Evolutionary conservation across 2,113 vertebrate species (phyloP).

Genomic region (Polypterus senegalus): DNA sequence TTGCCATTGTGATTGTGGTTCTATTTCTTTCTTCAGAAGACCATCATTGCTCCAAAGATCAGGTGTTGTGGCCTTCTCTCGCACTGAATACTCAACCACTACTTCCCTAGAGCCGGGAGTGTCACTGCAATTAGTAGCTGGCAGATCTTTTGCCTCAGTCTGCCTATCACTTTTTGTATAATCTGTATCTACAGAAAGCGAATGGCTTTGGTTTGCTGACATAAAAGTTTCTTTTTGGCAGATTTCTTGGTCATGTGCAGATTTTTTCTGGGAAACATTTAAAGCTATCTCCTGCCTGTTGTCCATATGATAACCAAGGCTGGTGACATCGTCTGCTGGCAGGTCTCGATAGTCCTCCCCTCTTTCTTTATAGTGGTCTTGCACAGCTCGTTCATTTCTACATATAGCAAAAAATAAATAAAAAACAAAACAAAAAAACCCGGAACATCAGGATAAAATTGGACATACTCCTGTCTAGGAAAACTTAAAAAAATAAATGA

Average conservation of each 20-base stretch:
- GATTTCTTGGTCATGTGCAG: conserved; percentile 50
- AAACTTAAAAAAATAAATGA: no score
- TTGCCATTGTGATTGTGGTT: conserved; percentile 60
- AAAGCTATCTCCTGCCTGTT: conserved; percentile 48
- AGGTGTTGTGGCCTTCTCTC: conserved; percentile 45
- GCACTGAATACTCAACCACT: conserved; percentile 39
- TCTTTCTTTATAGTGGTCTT: conserved; percentile 72
- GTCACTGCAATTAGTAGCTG: conserved; percentile 49
- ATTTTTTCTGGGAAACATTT: conserved; percentile 48
- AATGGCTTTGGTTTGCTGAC: conserved; percentile 42
- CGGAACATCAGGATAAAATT: not conserved
- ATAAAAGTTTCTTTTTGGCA: conserved; percentile 44
- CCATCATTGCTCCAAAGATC: conserved; percentile 73
- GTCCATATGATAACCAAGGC: conserved; percentile 49
- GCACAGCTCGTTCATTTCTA: conserved; percentile 65
- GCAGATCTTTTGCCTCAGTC: conserved; percentile 51
- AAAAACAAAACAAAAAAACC: not conserved
- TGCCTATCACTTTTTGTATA: conserved; percentile 61
- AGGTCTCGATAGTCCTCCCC: conserved; percentile 50
- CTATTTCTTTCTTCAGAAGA: conserved; percentile 39
- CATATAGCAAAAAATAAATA: conserved; percentile 10
- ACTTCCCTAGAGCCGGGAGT: conserved; percentile 33
- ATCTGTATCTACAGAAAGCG: conserved; percentile 48
- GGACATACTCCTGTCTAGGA: not conserved
- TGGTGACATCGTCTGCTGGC: conserved; percentile 33